Percentiles rank a stretch among this genome's conserved stretches.
phyloP scores from a whole-genome alignment of 2,113 vertebrate genomes.

The Nesoenas mayeri region DNA sequence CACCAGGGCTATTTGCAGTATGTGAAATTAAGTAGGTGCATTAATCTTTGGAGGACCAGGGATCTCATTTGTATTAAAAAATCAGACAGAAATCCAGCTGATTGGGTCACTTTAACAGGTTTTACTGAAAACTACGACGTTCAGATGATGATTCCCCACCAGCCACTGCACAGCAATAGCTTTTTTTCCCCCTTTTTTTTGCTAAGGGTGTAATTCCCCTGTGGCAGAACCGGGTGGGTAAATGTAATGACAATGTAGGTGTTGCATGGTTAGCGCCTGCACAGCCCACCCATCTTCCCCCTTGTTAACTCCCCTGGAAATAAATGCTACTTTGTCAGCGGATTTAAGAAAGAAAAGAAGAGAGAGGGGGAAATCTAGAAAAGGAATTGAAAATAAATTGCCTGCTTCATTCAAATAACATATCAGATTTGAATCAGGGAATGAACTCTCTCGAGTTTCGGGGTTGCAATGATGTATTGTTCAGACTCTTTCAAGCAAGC shows the following conservation, averaged over 20 bases:
- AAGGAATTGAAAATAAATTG: constrained; percentile 36
- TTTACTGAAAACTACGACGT: background rate
- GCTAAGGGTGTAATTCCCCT: background rate
- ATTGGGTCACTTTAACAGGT: background rate
- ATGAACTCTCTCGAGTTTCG: background rate
- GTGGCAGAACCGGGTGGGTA: rapidly evolving
- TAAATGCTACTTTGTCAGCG: background rate
- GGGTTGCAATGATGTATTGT: constrained; percentile 6
- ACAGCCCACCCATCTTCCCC: background rate
- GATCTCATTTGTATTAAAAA: background rate
- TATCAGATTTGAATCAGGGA: constrained; percentile 23
- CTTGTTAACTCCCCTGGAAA: constrained; percentile 1
- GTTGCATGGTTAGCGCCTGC: background rate
- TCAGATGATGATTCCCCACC: background rate
- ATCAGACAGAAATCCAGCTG: background rate
- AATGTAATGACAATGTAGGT: background rate
- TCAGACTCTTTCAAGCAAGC: background rate
- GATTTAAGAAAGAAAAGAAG: background rate
- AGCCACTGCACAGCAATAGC: too few relatives aligned
- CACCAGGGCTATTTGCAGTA: rapidly evolving
- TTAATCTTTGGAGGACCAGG: background rate
- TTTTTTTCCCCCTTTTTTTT: too few relatives aligned
- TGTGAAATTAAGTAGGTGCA: background rate
- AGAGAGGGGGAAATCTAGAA: background rate
- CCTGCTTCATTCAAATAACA: constrained; percentile 17